Evolutionary conservation across 2,113 vertebrate genomes (phyloP), one percentile per base, ranked within the genome.

Genomic region (Mormyrus iriodes): DNA sequence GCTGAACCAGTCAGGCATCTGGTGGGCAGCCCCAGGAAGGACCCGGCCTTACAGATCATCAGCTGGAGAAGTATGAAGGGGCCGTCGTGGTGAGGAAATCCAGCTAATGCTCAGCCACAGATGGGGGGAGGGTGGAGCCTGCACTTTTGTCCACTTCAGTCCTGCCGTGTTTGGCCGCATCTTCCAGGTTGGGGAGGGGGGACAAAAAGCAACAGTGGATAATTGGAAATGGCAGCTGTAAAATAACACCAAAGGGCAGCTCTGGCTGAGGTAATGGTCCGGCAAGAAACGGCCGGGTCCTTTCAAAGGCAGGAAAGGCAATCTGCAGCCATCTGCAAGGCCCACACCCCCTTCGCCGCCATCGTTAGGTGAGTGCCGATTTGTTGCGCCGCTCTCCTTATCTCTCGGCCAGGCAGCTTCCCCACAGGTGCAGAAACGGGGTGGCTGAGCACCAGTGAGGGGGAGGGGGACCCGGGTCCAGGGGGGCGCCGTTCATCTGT

Each of bases 221-320:
- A 88, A 88, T 73, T 73, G 58, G 87, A 73, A 88, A 73, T 88
- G n/a, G 87, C 24, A 46, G 87, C 39, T 88, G 53, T 73, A 88
- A 49, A 73, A 48, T 88, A 48, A 15, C 86, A 58, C 35, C 6
- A n/a, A 42, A 52, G 19, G 5, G 19, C 12, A 39, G 87, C 87
- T 88, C 61, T 44, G 24, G 39, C 31, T 55, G 35, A 82, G 76
- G 44, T 83, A 44, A 88, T 88, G 88, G 73, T 21, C 49, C 39
- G 46, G 73, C 46, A 39, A 51, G 88, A 21, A 44, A 7, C 73
- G 6, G 48, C 9, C n/a, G 5, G n/a, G 35, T 42, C 61, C 35
- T 88, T 69, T 73, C 42, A 48, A 42, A 48, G 51, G 48, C 27
- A 39, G 51, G 85, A 86, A 31, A 44, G 46, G 44, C 88, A 79